A percentile compares a stretch with the other conserved stretches of the same genome.
These are phyloP conservation scores for Aphidius ervi DNA, from an alignment of 1,140 invertebrate species.

Conservation along the genomic window DNA sequence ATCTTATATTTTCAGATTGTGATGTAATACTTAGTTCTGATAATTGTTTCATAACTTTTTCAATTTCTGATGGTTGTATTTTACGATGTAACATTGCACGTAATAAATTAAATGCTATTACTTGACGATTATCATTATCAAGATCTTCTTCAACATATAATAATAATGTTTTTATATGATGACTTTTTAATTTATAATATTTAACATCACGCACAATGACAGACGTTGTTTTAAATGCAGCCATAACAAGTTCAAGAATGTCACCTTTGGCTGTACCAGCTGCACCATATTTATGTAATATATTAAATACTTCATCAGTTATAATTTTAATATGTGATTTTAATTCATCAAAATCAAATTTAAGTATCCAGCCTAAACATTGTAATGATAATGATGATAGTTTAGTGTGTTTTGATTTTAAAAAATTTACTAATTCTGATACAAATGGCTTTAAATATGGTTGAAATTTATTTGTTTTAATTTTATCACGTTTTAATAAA, in stretches of 20 bases:
- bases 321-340: constrained; percentile 61
- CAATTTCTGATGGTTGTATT: constrained; percentile 69
- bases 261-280: constrained; percentile 80
- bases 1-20: constrained; percentile 69
- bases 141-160: constrained; percentile 89
- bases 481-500: constrained; percentile 72
- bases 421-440: constrained; percentile 66
- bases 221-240: constrained; percentile 86
- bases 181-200: constrained; percentile 63
- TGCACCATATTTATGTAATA: constrained; percentile 86
- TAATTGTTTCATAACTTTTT: constrained; percentile 77
- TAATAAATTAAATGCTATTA: constrained; percentile 81
- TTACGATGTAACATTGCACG: constrained; percentile 81
- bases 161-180: constrained; percentile 78
- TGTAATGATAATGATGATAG: constrained; percentile 64
- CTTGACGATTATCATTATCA: constrained; percentile 76
- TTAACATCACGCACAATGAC: constrained; percentile 74
- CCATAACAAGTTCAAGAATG: constrained; percentile 82
- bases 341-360: constrained; percentile 70
- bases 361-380: constrained; percentile 70
- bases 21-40: constrained; percentile 77
- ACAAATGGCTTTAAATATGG: constrained; percentile 80
- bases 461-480: constrained; percentile 48
- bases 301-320: constrained; percentile 70
- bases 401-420: constrained; percentile 81